Percentiles rank a stretch among this genome's conserved stretches.
These are phyloP conservation scores for Eospalax fontanierii DNA, from an alignment of 2,797 vertebrate species.

Conservation along the genomic window DNA sequence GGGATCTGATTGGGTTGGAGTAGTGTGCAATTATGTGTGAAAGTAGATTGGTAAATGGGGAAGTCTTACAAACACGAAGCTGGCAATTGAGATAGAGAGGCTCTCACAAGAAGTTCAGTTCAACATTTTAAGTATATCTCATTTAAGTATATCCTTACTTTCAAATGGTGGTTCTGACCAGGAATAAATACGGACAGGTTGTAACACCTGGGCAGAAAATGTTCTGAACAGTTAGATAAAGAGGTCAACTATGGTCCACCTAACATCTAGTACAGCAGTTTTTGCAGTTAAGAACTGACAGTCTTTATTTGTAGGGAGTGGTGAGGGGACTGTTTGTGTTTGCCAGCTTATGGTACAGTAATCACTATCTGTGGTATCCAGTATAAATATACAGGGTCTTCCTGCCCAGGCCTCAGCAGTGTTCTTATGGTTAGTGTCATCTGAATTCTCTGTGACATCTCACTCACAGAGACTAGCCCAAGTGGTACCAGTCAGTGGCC, in stretches of 20 bases:
- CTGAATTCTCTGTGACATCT: not conserved
- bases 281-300: not conserved
- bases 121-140: not conserved
- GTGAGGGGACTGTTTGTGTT: no score
- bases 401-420: not conserved
- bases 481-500: no score
- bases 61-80: not conserved
- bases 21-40: not conserved
- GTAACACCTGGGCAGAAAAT: not conserved
- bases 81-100: not conserved
- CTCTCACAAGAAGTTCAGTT: not conserved
- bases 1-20: not conserved
- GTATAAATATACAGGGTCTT: constrained; percentile 2
- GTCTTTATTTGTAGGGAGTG: not conserved
- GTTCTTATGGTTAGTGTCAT: not conserved
- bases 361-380: constrained; percentile 17
- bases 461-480: not conserved
- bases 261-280: not conserved
- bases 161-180: not conserved
- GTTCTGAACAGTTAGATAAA: not conserved
- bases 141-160: not conserved
- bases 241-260: not conserved
- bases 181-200: not conserved
- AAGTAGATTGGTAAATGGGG: not conserved
- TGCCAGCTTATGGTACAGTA: not conserved